Evolutionary conservation across 2,888 invertebrate species (phyloP), one percentile per base, ranked within the genome.

Genomic region (Himalopsyche kuldschensis): DNA sequence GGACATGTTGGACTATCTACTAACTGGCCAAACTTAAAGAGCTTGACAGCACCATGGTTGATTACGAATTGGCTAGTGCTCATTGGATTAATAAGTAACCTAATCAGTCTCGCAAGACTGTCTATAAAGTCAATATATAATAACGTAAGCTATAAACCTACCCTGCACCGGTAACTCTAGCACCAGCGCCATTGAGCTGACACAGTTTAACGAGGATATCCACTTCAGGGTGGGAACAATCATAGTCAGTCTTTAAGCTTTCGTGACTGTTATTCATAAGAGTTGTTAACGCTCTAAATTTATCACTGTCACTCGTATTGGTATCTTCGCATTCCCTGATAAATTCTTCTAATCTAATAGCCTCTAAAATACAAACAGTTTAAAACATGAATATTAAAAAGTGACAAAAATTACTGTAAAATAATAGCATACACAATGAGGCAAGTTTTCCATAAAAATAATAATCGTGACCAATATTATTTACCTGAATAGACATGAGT

Each of bases 151-250:
- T 31, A n/a, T 32, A 41, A 63, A 46, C 88, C 89, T 89, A 94
- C 92, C 98, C 98, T 41, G 99, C 99, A 47, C 99, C 99, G 1
- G 99, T 99, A 55, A 99, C 91, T 79, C 99, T 94, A n/a, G 97
- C 96, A 69, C 97, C 96, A n/a, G 95, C 91, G 31, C 93, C 93
- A 84, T 93, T 91, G 79, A 94, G 93, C 84, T 93, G 91, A 10
- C 96, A 96, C 88, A 95, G 90, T 41, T 94, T 92, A 27, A 98
- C 97, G 30, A 99, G 92, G 82, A 92, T 91, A 89, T 99, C 98
- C 87, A 99, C 92, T 88, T 95, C 94, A 0, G 94, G 93, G 91
- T 98, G 97, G 82, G 98, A 98, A 90, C 99, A 99, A 89, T 99
- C 97, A 89, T 98, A 99, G 4, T 96, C 91, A 85, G 94, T 93